Percentiles rank a stretch among this genome's conserved stretches.
Evolutionary conservation across 2,888 invertebrate species (phyloP).

Genomic region (Eurytoma californica): DNA sequence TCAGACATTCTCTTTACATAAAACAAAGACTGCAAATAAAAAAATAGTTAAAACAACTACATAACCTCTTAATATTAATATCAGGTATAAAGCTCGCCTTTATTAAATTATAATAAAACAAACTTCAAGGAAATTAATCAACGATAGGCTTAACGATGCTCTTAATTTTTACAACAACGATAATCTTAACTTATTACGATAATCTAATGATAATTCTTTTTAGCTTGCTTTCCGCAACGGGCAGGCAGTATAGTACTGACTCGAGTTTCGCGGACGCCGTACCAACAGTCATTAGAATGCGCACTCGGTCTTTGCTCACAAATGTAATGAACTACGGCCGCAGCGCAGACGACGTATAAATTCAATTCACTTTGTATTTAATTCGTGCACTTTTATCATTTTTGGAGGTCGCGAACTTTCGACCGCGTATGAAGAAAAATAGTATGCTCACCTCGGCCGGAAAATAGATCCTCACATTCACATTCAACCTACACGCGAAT

Average conservation of each 20-base stretch:
- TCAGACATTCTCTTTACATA: too few relatives aligned
- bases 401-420: constrained; percentile 18
- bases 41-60: background rate
- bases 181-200: too few relatives aligned
- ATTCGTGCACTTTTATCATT: constrained; percentile 3
- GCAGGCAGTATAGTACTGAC: background rate
- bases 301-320: background rate
- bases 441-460: background rate
- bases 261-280: background rate
- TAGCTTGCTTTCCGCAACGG: background rate
- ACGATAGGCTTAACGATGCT: too few relatives aligned
- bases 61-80: too few relatives aligned
- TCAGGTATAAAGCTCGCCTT: too few relatives aligned
- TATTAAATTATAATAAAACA: too few relatives aligned
- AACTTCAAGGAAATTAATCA: too few relatives aligned
- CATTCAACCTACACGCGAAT: too few relatives aligned
- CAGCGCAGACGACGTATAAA: background rate
- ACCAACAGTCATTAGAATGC: background rate
- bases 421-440: constrained; percentile 11
- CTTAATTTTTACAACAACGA: too few relatives aligned
- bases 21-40: too few relatives aligned
- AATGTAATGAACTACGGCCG: background rate
- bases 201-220: too few relatives aligned
- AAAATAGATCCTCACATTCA: background rate
- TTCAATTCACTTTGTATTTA: background rate